Evolutionary conservation across 2,888 invertebrate species (phyloP).

Genomic region (Zelleria hepariella): DNA sequence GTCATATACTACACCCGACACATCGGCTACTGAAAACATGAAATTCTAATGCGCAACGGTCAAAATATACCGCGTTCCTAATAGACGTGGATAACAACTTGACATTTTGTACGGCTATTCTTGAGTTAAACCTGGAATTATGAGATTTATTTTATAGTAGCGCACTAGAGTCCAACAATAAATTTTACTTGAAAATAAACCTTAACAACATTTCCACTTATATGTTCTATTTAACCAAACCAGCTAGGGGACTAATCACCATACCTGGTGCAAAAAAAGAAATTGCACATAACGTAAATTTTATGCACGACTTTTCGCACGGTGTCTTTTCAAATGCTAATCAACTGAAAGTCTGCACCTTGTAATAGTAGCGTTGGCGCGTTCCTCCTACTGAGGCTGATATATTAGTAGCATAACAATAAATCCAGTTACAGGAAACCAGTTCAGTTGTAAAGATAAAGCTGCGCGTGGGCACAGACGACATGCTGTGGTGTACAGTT

Average conservation of each 20-base stretch:
- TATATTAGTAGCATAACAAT: conserved; percentile 62
- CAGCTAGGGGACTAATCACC: not conserved
- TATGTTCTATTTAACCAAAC: no score
- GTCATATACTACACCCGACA: conserved; percentile 15
- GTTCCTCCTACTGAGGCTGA: conserved; percentile 37
- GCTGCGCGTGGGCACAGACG: conserved; percentile 53
- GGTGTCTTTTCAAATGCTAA: conserved; percentile 41
- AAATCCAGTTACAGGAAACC: conserved; percentile 59
- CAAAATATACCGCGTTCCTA: not conserved
- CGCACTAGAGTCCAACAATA: no score
- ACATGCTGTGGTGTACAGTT: conserved; percentile 44
- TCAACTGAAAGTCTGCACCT: conserved; percentile 41
- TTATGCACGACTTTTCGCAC: not conserved
- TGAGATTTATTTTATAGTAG: no score
- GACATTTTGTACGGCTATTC: no score
- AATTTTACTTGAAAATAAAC: no score
- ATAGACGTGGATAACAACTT: no score
- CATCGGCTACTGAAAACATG: conserved; percentile 43
- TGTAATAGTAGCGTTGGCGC: conserved; percentile 34
- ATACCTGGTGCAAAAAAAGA: not conserved
- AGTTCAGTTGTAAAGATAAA: conserved; percentile 61
- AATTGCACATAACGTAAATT: not conserved
- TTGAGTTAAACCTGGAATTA: no score
- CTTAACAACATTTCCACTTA: no score
- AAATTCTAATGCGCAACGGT: not conserved